Conservation (phyloP, 1,140 invertebrate genomes). For the Chironomus striatipennis region DNA sequence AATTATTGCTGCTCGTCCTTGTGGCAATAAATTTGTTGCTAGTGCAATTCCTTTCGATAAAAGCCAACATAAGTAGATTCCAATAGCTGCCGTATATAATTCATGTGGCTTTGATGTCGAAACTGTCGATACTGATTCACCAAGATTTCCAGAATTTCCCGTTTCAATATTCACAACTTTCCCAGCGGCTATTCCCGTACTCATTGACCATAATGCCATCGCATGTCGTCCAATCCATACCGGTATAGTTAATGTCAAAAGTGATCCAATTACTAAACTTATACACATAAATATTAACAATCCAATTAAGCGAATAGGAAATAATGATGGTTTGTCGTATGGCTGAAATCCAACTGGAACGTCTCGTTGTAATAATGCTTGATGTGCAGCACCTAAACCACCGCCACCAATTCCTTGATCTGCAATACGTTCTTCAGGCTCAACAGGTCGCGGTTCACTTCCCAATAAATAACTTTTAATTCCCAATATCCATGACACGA, state of each 20-base stretch:
- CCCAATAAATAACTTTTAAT: conserved; percentile 84
- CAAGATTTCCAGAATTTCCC: background rate
- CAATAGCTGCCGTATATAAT: conserved; percentile 81
- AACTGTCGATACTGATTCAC: conserved; percentile 42
- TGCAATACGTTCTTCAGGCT: conserved; percentile 33
- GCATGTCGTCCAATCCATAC: conserved; percentile 80
- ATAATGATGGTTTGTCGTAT: conserved; percentile 75
- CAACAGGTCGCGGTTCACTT: conserved; percentile 40
- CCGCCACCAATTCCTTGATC: conserved; percentile 41
- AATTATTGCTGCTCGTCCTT: conserved; percentile 69
- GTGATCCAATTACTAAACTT: conserved; percentile 62
- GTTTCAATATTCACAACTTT: conserved; percentile 18
- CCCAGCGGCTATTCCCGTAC: conserved; percentile 39
- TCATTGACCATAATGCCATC: conserved; percentile 75
- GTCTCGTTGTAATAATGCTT: conserved; percentile 67
- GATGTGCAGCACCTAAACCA: conserved; percentile 65
- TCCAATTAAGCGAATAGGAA: conserved; percentile 65
- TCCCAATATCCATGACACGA: conserved; percentile 75
- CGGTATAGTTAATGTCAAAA: conserved; percentile 61
- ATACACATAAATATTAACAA: conserved; percentile 73
- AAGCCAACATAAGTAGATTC: conserved; percentile 91
- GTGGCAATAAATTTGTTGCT: conserved; percentile 76
- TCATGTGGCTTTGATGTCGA: conserved; percentile 71
- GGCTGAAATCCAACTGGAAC: conserved; percentile 76
- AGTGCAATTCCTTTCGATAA: conserved; percentile 66